Conservation (phyloP, 2,113 vertebrate species). For the Petroica traversi region DNA sequence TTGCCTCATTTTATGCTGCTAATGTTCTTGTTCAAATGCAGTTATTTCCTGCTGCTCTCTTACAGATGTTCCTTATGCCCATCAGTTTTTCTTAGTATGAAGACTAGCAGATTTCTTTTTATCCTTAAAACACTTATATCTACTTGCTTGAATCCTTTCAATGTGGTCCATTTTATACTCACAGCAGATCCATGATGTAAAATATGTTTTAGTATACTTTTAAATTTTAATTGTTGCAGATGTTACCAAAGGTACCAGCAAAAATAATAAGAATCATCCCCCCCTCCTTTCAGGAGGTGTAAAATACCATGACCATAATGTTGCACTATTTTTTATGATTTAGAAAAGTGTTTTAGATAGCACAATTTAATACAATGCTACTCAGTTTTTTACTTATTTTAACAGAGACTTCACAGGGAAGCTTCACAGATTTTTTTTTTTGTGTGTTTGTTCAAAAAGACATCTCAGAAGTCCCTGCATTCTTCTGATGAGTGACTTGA, state of each 20-base stretch:
- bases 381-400: background rate
- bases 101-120: background rate
- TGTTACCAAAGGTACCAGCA: background rate
- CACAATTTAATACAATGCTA: background rate
- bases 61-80: background rate
- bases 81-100: background rate
- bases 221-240: background rate
- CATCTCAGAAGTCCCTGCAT: fast-evolving
- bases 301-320: background rate
- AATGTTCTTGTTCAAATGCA: background rate
- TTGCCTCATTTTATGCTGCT: background rate
- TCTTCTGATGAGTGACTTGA: background rate
- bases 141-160: background rate
- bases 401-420: background rate
- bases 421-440: background rate
- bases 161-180: background rate
- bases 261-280: background rate
- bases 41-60: background rate
- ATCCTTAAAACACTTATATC: background rate
- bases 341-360: background rate
- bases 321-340: background rate
- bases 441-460: background rate
- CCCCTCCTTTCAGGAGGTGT: background rate
- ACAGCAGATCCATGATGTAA: background rate
- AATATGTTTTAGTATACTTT: background rate